A percentile compares a stretch with the other conserved stretches of the same genome.
Evolutionary conservation across 2,797 vertebrate species (phyloP).

Genomic region (Lindbergichthys nudifrons): DNA sequence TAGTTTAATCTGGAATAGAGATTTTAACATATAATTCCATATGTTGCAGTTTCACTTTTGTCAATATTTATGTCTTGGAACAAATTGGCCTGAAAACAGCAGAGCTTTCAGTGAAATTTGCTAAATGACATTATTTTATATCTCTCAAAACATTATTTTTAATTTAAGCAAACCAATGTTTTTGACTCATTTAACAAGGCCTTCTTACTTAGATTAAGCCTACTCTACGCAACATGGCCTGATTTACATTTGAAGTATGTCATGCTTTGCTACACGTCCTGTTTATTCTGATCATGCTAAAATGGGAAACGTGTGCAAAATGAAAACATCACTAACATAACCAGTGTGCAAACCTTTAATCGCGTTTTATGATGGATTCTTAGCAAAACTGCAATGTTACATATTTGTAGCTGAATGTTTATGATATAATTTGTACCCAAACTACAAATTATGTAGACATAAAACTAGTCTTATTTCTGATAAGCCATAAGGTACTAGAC

Average conservation of each 20-base stretch:
- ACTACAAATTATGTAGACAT: not conserved
- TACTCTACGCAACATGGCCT: not conserved
- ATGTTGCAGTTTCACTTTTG: not conserved
- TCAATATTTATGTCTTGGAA: fast-evolving
- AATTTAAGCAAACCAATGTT: not conserved
- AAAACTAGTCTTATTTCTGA: not conserved
- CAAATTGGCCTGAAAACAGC: too few relatives aligned
- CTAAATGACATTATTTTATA: not conserved
- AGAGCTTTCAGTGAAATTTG: not conserved
- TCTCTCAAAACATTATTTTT: not conserved
- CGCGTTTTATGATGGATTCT: not conserved
- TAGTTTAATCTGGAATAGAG: not conserved
- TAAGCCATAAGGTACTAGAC: not conserved
- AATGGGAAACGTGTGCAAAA: not conserved
- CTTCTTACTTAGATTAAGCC: not conserved
- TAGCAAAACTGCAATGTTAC: not conserved
- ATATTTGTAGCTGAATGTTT: not conserved
- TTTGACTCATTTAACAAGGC: not conserved
- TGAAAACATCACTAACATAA: not conserved
- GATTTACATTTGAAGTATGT: too few relatives aligned
- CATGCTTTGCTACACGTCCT: too few relatives aligned
- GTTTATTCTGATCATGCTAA: not conserved
- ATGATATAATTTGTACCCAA: not conserved
- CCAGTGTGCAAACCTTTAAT: not conserved
- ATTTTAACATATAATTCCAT: not conserved